These are phyloP conservation scores for Drosophila pseudoananassae DNA, from an alignment of 1,140 invertebrate genomes.

Conservation along the genomic window DNA sequence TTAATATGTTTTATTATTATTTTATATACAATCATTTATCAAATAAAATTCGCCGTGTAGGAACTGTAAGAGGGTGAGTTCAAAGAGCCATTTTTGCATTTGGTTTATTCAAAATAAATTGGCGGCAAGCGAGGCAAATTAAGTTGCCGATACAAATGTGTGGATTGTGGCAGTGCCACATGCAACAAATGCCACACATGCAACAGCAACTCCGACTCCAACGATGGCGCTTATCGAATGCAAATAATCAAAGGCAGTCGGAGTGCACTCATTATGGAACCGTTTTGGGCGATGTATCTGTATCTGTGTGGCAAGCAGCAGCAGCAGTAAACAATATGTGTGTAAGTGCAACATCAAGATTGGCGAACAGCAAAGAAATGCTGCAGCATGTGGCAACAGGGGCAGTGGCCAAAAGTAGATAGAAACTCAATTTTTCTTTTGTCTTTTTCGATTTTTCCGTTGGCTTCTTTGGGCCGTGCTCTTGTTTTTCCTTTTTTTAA, in stretches of 20 bases:
- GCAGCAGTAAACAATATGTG: not conserved
- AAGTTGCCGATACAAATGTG: conserved; percentile 64
- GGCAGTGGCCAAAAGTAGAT: conserved; percentile 28
- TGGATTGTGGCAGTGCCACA: conserved; percentile 46
- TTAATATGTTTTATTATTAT: not conserved
- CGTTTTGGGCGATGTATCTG: conserved; percentile 6
- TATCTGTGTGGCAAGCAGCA: conserved; percentile 25
- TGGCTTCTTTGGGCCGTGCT: conserved; percentile 55
- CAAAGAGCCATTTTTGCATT: conserved; percentile 59
- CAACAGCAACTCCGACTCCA: conserved; percentile 8
- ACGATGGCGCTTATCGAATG: conserved; percentile 68
- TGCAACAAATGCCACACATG: conserved; percentile 38
- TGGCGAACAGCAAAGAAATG: conserved; percentile 70
- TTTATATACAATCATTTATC: not conserved
- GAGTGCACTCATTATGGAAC: conserved; percentile 58
- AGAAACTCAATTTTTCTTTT: conserved; percentile 53
- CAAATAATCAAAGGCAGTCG: conserved; percentile 62
- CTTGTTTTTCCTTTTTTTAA: conserved; percentile 49
- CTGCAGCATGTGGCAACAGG: conserved; percentile 76
- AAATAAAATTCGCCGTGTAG: not conserved
- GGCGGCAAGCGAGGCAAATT: conserved; percentile 69
- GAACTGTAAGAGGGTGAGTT: conserved; percentile 40
- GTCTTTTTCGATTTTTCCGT: conserved; percentile 62
- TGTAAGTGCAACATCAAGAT: conserved; percentile 73
- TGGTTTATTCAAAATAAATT: conserved; percentile 75